These are phyloP conservation scores for Drosophila jambulina DNA, from an alignment of 1,140 invertebrate genomes.

Conservation along the genomic window DNA sequence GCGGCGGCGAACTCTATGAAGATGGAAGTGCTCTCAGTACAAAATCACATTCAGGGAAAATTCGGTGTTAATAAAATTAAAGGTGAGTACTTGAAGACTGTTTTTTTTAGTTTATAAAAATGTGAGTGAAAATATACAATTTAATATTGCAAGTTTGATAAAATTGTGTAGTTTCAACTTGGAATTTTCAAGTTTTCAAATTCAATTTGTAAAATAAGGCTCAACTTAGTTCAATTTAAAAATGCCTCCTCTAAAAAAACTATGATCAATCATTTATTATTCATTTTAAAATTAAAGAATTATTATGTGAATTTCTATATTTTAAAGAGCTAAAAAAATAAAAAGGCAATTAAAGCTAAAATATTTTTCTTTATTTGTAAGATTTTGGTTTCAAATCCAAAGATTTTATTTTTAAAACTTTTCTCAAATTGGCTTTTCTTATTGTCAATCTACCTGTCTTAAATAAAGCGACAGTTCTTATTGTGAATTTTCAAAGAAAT, in stretches of 20 bases:
- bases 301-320: background rate
- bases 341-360: background rate
- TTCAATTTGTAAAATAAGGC: background rate
- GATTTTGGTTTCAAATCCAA: background rate
- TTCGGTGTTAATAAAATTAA: constrained; percentile 85
- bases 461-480: background rate
- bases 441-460: too few relatives aligned
- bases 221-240: background rate
- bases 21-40: constrained; percentile 85
- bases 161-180: background rate
- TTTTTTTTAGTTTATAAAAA: background rate
- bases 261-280: background rate
- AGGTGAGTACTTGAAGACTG: constrained; percentile 65
- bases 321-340: background rate
- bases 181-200: background rate
- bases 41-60: constrained; percentile 85
- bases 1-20: constrained; percentile 69
- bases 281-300: background rate
- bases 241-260: constrained; percentile 23
- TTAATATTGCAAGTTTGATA: background rate
- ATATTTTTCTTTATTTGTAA: background rate
- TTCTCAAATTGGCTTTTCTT: background rate
- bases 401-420: background rate
- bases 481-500: background rate
- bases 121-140: background rate